Conservation (phyloP, 2,797 vertebrate species). For the Micrastur ruficollis region DNA sequence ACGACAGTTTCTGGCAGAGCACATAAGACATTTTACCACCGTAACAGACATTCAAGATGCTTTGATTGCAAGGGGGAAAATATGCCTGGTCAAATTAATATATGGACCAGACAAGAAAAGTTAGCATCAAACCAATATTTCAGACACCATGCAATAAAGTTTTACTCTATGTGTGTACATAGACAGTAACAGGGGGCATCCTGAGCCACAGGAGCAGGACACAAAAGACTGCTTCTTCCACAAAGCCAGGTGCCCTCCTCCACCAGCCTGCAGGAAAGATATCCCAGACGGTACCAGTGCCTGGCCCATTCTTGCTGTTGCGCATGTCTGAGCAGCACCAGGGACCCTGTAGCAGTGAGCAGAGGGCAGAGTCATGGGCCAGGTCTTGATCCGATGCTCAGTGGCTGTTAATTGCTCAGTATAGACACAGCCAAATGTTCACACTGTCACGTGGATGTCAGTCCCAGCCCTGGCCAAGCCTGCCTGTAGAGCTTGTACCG, state of each 20-base stretch:
- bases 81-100: background rate
- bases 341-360: background rate
- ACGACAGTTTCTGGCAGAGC: background rate
- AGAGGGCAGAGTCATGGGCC: background rate
- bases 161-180: background rate
- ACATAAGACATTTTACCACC: background rate
- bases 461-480: background rate
- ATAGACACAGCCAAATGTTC: background rate
- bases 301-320: background rate
- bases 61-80: background rate
- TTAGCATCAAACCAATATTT: background rate
- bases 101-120: background rate
- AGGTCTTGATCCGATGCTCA: background rate
- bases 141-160: background rate
- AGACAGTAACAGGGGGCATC: background rate
- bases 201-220: background rate
- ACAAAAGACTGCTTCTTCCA: background rate
- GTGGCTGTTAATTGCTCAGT: background rate
- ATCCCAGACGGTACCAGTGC: rapidly evolving
- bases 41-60: background rate
- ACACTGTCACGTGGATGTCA: rapidly evolving
- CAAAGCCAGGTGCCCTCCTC: background rate
- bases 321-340: background rate
- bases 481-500: background rate
- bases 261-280: background rate